Percentiles rank a stretch among this genome's conserved stretches.
phyloP scores from a whole-genome alignment of 2,888 invertebrate genomes.

The Ypsolopha scabrella region DNA sequence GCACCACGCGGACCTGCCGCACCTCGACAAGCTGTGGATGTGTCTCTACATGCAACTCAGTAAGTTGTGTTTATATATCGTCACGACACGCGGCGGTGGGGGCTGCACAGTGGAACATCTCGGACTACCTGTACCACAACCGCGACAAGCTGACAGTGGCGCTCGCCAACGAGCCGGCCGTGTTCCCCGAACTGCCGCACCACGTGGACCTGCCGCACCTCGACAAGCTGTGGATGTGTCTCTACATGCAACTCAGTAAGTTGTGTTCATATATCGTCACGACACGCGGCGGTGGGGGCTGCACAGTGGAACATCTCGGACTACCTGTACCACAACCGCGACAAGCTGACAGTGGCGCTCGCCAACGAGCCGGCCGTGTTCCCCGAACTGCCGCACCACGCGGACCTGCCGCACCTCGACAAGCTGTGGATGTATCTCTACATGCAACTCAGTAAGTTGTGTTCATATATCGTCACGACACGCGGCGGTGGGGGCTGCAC shows the following conservation, averaged over 20 bases:
- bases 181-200: slow-evolving; percentile 86
- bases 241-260: slow-evolving; percentile 86
- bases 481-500: slow-evolving; percentile 10
- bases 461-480: neutral
- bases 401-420: slow-evolving; percentile 90
- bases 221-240: slow-evolving; percentile 96
- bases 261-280: no score
- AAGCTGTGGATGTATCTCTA: slow-evolving; percentile 97
- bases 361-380: slow-evolving; percentile 76
- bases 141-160: slow-evolving; percentile 84
- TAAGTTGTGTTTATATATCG: no score
- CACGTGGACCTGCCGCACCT: slow-evolving; percentile 88
- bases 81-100: no score
- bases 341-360: slow-evolving; percentile 80
- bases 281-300: no score
- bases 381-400: slow-evolving; percentile 85
- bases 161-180: slow-evolving; percentile 78
- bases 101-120: slow-evolving; percentile 99
- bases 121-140: slow-evolving; percentile 97
- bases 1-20: slow-evolving; percentile 84
- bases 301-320: slow-evolving; percentile 99
- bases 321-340: slow-evolving; percentile 95
- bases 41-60: slow-evolving; percentile 89
- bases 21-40: slow-evolving; percentile 96
- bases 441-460: slow-evolving; percentile 75